Base-by-base conservation (phyloP, 2,113 vertebrate genomes). In the Pachycephala philippinensis region DNA sequence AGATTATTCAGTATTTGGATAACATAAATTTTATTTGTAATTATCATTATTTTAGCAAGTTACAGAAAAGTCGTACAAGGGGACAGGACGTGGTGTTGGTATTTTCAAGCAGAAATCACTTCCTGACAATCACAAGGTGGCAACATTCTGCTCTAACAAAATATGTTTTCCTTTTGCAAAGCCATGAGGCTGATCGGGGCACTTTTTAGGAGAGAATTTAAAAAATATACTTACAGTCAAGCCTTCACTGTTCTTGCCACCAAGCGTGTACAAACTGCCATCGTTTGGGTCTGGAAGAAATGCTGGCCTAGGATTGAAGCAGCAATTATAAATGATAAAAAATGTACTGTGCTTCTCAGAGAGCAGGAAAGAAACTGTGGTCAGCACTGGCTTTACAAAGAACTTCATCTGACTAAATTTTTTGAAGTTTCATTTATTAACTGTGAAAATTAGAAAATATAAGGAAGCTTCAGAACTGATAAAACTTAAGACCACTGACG, bases 261-360 rank as follows among this genome's bases (percentile, higher is more conserved):
- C 99, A 35, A 99, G 98, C 0, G 99, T 99, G 89, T 99, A 99
- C 50, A 99, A 96, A 96, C 99, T 99, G 96, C 99, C 99, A 71
- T 99, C 99, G 2, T 99, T 99, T 57, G 99, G 99, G 95, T 99
- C 99, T 3, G 99, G 99, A 86, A 99, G 98, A 94, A 99, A 99
- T 1, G 99, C 99, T 7, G 99, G 99, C 95, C 99, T 99, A 96
- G 83, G 88, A 94, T 92, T 93, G 26, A 97, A 97, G 70, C 52
- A 95, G 81, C 39, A 78, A 31, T 80, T 75, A 54, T 20, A 87
- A 92, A 63, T 39, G 7, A 81, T 2, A 47, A 89, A 82, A 65
- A 93, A 78, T 5, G 12, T 19, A 40, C 31, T 52, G 44, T 47
- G 75, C 35, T 86, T 64, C 71, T 89, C 88, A 63, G 64, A 83